Base-by-base conservation (phyloP, 1,140 invertebrate species). In the Danaus melanippus region DNA sequence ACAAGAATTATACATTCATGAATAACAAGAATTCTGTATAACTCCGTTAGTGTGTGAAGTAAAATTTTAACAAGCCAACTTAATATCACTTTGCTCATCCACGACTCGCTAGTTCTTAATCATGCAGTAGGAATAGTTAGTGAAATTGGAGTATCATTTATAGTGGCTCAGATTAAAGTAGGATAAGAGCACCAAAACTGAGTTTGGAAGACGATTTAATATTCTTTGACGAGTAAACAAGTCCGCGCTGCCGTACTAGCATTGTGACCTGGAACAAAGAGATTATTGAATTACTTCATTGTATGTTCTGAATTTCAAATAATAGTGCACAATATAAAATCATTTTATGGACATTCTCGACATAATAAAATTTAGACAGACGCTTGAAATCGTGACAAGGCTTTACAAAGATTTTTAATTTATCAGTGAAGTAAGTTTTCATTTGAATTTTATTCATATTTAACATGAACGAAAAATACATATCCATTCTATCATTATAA, bases 61-160 rank as follows among this genome's bases (percentile, higher is more conserved):
- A 74, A 84, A 84, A 79, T 86, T 86, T 84, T 86, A 86, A 86
- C 83, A 83, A 86, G 83, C 76, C 79, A 86, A 86, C 83, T 86
- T 84, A 84, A 86, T 86, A 84, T 86, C 83, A 83, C 79, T 86
- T 83, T 72, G 67, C 76, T 66, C 69, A 71, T 81, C 71, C 77
- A 81, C 80, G 72, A 84, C 77, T 79, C 78, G 69, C 78, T 74
- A 69, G 79, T 76, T 83, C 82, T 86, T 86, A 84, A 84, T 86
- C 83, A 86, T 84, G 78, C 78, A 83, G 65, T 74, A 83, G 61
- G 76, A 74, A 79, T 86, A 84, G 81, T 86, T 84, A 84, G 79
- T 68, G 53, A 78, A 81, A 82, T 78, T 81, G 72, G 72, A 81
- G 78, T 76, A 69, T 68, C 58, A 67, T 71, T 62, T 72, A 74